A percentile compares a stretch with the other conserved stretches of the same genome.
Conservation (phyloP, 2,797 vertebrate species). For the Myotis pilosus region DNA sequence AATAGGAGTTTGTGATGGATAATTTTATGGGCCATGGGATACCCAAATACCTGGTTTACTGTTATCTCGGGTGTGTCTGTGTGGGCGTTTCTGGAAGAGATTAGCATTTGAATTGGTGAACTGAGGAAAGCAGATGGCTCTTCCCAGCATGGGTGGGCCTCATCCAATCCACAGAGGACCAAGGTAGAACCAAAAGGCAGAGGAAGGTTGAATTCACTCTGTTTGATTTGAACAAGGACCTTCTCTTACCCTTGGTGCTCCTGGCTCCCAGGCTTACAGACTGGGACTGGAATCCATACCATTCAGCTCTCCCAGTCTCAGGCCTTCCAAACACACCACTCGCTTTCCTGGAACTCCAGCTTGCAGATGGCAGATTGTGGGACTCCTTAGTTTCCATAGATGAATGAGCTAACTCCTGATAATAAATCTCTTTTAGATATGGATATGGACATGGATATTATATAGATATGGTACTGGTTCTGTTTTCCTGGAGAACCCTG, state of each 20-base stretch:
- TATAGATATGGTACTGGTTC: not conserved
- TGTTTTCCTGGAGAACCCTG: not conserved
- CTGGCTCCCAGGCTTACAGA: not conserved
- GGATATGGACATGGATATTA: not conserved
- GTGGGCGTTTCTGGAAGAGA: not conserved
- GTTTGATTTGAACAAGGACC: not conserved
- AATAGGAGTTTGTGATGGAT: not conserved
- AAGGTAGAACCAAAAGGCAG: not conserved
- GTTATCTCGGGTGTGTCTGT: not conserved
- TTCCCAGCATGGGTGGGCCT: not conserved
- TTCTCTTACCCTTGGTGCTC: not conserved
- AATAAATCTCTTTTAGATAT: not conserved
- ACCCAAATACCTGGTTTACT: not conserved
- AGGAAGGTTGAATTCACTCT: not conserved
- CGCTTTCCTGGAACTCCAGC: not conserved
- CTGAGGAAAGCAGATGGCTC: not conserved
- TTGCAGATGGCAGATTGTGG: not conserved
- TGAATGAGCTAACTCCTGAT: not conserved
- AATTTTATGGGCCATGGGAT: not conserved
- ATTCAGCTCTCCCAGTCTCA: not conserved
- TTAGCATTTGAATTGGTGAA: not conserved
- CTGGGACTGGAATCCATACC: not conserved
- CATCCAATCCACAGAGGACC: not conserved
- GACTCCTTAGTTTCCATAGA: not conserved
- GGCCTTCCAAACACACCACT: not conserved